Conservation (phyloP, 2,113 vertebrate genomes). For the Misgurnus anguillicaudatus region DNA sequence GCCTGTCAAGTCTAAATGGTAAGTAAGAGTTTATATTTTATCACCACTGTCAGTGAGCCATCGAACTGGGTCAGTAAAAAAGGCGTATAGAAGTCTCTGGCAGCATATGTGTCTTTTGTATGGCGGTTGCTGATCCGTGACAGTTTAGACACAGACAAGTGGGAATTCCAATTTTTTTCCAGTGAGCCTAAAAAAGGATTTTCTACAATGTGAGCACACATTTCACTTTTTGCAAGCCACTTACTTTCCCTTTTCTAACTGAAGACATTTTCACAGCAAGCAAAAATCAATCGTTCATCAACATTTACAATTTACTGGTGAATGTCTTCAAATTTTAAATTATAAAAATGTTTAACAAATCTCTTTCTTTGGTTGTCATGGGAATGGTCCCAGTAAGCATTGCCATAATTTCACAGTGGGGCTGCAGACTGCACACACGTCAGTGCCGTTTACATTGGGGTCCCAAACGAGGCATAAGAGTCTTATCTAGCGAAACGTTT, state of each 20-base stretch:
- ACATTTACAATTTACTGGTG: background rate
- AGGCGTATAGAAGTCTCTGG: background rate
- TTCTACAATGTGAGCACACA: background rate
- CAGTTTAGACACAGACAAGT: background rate
- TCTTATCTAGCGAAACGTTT: too few species aligned
- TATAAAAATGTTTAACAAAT: too few species aligned
- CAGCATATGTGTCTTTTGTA: background rate
- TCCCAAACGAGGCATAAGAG: too few species aligned
- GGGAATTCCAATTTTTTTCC: background rate
- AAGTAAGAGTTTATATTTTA: constrained; percentile 14
- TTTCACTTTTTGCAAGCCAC: too few species aligned
- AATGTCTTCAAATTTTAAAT: too few species aligned
- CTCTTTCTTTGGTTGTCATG: too few species aligned
- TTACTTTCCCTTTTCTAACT: background rate
- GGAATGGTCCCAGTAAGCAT: too few species aligned
- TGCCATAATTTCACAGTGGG: too few species aligned
- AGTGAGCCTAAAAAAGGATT: background rate
- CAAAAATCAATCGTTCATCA: background rate
- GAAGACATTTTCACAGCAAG: background rate
- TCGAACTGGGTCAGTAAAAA: background rate
- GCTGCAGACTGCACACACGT: too few species aligned
- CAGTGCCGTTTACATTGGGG: too few species aligned
- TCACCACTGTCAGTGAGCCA: background rate
- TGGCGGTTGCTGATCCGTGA: background rate
- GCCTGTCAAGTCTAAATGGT: background rate